Evolutionary conservation across 2,888 invertebrate species (phyloP).

Genomic region (Epistrophe eligans): DNA sequence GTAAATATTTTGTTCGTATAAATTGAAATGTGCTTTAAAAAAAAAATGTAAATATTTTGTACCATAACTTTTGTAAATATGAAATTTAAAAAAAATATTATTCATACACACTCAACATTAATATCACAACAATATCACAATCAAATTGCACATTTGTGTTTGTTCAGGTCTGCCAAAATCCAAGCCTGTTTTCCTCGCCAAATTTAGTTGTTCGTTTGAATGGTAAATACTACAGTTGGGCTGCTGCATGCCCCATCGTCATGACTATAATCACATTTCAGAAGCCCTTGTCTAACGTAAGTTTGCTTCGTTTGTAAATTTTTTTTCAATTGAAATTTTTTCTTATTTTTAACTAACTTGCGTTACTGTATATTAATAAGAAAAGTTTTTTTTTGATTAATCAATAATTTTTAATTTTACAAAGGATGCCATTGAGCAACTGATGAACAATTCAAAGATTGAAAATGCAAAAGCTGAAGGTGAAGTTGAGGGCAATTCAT

Average conservation of each 20-base stretch:
- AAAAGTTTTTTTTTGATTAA: neutral
- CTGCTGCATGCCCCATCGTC: constrained; percentile 94
- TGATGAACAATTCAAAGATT: constrained; percentile 79
- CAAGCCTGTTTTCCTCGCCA: constrained; percentile 90
- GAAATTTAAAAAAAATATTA: constrained; percentile 19
- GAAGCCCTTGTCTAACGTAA: constrained; percentile 91
- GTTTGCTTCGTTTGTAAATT: constrained; percentile 77
- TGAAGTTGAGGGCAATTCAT: constrained; percentile 76
- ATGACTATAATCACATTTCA: constrained; percentile 94
- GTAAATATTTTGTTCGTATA: neutral
- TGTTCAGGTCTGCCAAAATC: constrained; percentile 87
- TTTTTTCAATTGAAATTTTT: neutral
- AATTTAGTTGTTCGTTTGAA: constrained; percentile 94
- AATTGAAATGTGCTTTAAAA: constrained; percentile 63
- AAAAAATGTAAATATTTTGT: constrained; percentile 19
- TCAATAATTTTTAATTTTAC: neutral
- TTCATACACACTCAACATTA: constrained; percentile 5
- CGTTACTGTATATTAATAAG: neutral
- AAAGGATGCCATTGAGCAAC: constrained; percentile 83
- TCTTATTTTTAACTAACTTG: constrained; percentile 1
- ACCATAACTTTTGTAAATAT: neutral
- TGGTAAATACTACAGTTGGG: constrained; percentile 96
- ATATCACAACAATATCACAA: constrained; percentile 84
- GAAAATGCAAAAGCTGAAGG: constrained; percentile 76
- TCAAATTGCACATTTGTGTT: constrained; percentile 84